Conservation (phyloP, 2,113 vertebrate genomes). For the Arizona elegans region DNA sequence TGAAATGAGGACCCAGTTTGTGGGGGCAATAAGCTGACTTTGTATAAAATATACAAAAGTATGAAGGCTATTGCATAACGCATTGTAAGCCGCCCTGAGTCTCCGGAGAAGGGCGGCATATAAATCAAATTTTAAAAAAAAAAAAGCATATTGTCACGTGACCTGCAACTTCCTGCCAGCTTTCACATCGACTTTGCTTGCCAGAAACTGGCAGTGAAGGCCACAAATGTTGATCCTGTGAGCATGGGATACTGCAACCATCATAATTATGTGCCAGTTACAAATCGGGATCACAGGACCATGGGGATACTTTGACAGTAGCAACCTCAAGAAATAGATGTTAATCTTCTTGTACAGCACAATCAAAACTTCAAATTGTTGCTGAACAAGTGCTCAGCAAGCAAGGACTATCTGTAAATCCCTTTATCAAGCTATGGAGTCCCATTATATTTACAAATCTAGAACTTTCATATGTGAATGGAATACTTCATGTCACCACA, state of each 20-base stretch:
- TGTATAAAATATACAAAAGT: too few relatives aligned
- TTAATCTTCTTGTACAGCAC: not conserved
- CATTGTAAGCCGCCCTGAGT: too few relatives aligned
- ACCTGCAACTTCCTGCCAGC: not conserved
- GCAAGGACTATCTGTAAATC: not conserved
- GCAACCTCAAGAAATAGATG: not conserved
- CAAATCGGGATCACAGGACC: not conserved
- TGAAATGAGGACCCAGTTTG: too few relatives aligned
- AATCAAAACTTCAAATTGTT: not conserved
- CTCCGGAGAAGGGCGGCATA: too few relatives aligned
- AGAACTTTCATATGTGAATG: not conserved
- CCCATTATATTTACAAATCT: not conserved
- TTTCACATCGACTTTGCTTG: not conserved
- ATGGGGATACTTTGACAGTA: not conserved
- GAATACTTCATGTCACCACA: not conserved
- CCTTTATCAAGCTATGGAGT: not conserved
- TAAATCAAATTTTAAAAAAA: too few relatives aligned
- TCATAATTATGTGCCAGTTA: not conserved
- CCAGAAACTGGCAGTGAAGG: not conserved
- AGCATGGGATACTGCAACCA: not conserved
- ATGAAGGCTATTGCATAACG: too few relatives aligned
- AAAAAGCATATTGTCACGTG: not conserved
- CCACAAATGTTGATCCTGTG: not conserved
- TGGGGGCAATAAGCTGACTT: too few relatives aligned
- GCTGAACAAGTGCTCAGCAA: not conserved